Evolutionary conservation across 2,888 invertebrate genomes (phyloP).

Genomic region (Emmelina monodactyla): DNA sequence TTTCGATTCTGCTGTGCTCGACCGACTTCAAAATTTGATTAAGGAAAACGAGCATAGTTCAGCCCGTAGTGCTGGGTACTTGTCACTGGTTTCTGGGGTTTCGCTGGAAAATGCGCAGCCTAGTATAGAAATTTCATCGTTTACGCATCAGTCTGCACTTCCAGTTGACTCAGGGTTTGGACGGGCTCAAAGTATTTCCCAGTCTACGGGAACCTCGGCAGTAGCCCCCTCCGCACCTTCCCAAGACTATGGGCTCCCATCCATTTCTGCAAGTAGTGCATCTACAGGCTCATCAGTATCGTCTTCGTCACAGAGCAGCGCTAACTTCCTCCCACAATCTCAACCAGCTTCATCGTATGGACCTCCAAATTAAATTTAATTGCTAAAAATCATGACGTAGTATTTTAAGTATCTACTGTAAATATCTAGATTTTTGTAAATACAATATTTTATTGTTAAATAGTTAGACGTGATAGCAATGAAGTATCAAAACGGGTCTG

Average conservation of each 20-base stretch:
- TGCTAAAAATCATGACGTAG: not conserved
- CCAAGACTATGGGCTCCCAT: constrained; percentile 29
- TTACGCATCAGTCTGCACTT: constrained; percentile 34
- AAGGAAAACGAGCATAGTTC: constrained; percentile 45
- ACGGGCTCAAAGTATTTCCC: constrained; percentile 15
- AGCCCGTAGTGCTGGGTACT: constrained; percentile 44
- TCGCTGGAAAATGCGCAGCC: constrained; percentile 45
- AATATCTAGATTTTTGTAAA: too few relatives aligned
- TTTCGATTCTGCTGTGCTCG: constrained; percentile 40
- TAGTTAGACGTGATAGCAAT: too few relatives aligned
- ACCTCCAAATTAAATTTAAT: constrained; percentile 30
- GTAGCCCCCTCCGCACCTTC: constrained; percentile 20
- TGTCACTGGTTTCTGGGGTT: constrained; percentile 48
- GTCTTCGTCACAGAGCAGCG: constrained; percentile 20
- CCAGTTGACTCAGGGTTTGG: constrained; percentile 18
- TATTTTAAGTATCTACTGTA: constrained; percentile 7
- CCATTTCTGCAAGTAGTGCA: constrained; percentile 22
- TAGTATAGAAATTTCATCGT: constrained; percentile 51
- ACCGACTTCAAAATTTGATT: constrained; percentile 42
- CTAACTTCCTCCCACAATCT: constrained; percentile 34
- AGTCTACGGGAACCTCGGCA: constrained; percentile 19
- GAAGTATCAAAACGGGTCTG: too few relatives aligned
- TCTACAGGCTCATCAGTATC: constrained; percentile 19
- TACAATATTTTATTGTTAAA: too few relatives aligned
- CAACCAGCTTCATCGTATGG: constrained; percentile 42